phyloP scores from a whole-genome alignment of 2,888 invertebrate genomes.

The Quadroppia sp. region DNA sequence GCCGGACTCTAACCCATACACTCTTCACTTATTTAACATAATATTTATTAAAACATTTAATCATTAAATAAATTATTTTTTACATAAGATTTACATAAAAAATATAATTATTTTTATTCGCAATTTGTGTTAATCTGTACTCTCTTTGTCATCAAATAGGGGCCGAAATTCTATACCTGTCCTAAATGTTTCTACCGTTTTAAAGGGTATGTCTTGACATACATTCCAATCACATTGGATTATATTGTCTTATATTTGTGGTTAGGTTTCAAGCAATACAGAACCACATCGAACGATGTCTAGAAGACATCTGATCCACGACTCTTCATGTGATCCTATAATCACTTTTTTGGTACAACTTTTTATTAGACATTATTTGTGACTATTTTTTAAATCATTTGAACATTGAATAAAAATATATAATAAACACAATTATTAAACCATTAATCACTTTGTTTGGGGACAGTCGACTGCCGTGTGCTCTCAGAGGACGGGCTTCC shows the following conservation, averaged over 20 bases:
- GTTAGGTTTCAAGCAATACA: constrained; percentile 21
- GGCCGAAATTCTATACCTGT: constrained; percentile 11
- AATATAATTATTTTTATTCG: background rate
- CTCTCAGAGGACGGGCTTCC: constrained; percentile 37
- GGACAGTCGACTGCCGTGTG: no score
- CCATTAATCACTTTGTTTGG: background rate
- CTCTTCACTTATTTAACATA: background rate
- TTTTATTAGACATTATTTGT: no score
- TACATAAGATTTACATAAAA: background rate
- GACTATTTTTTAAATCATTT: no score
- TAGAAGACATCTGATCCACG: constrained; percentile 1
- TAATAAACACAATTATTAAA: background rate
- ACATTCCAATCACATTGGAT: background rate
- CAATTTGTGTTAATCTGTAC: no score
- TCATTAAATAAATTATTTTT: constrained; percentile 3
- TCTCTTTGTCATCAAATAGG: background rate
- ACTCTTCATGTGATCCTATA: background rate
- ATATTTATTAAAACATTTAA: background rate
- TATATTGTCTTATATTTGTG: no score
- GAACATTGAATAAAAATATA: background rate
- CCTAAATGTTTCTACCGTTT: constrained; percentile 28
- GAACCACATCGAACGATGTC: constrained; percentile 24
- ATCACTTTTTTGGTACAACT: no score
- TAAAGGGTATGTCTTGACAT: background rate
- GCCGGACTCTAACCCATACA: background rate